These are phyloP conservation scores for Resseliella maxima DNA, from an alignment of 2,888 invertebrate species.

Conservation along the genomic window DNA sequence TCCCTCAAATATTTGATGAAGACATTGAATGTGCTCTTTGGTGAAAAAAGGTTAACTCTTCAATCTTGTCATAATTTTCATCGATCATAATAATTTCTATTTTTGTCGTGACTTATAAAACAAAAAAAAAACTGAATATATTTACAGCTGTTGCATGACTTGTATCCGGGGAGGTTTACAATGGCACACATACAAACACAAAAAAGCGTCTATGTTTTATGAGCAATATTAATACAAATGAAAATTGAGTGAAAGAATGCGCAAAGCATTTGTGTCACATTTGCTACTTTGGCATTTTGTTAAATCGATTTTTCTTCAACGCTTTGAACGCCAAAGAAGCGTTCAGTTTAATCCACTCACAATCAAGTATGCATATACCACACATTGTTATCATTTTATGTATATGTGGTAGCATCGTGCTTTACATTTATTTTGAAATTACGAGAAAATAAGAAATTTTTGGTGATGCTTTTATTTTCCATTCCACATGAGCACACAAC, in stretches of 20 bases:
- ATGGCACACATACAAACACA: not conserved
- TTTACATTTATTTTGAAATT: not conserved
- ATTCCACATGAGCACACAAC: slow-evolving; percentile 22
- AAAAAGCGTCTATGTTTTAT: not conserved
- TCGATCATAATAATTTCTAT: slow-evolving; percentile 5
- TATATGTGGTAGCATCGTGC: not conserved
- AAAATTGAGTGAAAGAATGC: not conserved
- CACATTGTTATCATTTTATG: slow-evolving; percentile 13
- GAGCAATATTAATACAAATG: not conserved
- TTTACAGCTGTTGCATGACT: not conserved
- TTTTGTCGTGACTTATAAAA: not conserved
- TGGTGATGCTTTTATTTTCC: not conserved
- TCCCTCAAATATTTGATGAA: not conserved
- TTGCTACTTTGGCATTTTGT: not conserved
- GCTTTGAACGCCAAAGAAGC: not conserved
- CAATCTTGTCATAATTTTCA: not conserved
- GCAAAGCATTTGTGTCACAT: not conserved
- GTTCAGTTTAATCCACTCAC: not conserved
- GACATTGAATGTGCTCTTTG: not conserved
- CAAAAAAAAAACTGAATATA: not conserved
- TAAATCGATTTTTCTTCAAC: slow-evolving; percentile 10
- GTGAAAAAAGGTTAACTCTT: not conserved
- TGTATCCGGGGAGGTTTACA: not conserved
- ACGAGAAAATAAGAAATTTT: not conserved
- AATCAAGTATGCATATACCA: not conserved